Conservation (phyloP, 2,888 invertebrate genomes). For the Meiosimyza platycephala region DNA sequence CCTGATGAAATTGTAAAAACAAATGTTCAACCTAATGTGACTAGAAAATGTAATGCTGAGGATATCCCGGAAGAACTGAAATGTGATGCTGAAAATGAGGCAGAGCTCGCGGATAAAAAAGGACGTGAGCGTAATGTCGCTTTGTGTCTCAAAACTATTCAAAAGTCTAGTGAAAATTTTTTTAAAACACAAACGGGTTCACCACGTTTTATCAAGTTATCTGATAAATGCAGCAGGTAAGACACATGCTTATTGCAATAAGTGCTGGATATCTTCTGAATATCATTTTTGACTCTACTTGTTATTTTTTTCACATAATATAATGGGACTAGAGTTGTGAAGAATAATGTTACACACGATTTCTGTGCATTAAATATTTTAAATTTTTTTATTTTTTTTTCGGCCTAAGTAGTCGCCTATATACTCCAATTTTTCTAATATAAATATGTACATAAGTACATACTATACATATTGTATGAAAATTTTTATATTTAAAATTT, state of each 20-base stretch:
- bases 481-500: too few relatives aligned
- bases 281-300: too few relatives aligned
- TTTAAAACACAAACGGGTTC: conserved; percentile 51
- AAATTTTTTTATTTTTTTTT: too few relatives aligned
- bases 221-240: conserved; percentile 53
- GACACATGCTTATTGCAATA: neutral
- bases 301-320: too few relatives aligned
- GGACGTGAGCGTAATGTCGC: conserved; percentile 45
- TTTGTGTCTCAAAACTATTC: conserved; percentile 50
- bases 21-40: conserved; percentile 42
- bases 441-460: too few relatives aligned
- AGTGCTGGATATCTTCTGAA: neutral
- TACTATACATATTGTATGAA: too few relatives aligned
- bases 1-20: conserved; percentile 43
- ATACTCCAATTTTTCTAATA: too few relatives aligned
- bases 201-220: conserved; percentile 54
- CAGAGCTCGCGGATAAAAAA: conserved; percentile 28
- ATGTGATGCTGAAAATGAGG: conserved; percentile 14
- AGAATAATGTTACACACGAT: too few relatives aligned
- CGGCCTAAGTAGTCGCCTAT: too few relatives aligned
- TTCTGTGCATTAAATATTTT: too few relatives aligned
- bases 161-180: conserved; percentile 49
- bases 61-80: conserved; percentile 29
- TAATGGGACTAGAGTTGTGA: too few relatives aligned
- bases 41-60: conserved; percentile 47